Base-by-base conservation (phyloP, 1,140 invertebrate genomes). In the Diabrotica virgifera region DNA sequence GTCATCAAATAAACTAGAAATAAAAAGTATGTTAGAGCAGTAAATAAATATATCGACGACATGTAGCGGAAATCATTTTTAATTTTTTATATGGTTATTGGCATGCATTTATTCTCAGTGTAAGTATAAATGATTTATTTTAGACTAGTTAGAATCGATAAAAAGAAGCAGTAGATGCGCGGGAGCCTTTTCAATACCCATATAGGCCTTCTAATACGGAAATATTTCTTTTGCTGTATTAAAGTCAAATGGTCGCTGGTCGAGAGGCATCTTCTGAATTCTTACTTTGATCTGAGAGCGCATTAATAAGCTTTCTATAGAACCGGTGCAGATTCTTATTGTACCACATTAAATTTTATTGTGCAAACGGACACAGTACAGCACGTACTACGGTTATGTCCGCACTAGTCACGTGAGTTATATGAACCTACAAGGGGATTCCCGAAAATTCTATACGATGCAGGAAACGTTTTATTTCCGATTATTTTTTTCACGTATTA, bases 341-440 rank as follows among this genome's bases (percentile, higher is more conserved):
- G 60, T 62, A 46, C 59, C 59, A 61, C 60, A 62, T 62, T 40
- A 62, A 62, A 62, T 62, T 54, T 54, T 62, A 62, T 53, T 62
- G 60, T 59, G 58, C 58, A 14, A 13, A 51, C 58, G 38, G 38
- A 59, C 58, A 59, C 58, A 59, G 58, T 59, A 59, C 38, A 37
- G 58, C 37, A 59, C 58, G 58, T 50, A 59, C 58, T 37, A 40
- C 13, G 58, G 58, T 13, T 8, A 59, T 59, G 12, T 46, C 58
- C 12, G 37, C 38, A 13, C 12, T 50, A n/a, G 40, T 24, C 24
- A 24, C 36, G 38, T 59, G 46, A 46, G 24, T 59, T 54, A 13
- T 35, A 54, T 46, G 8, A 46, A 46, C 40, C 40, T 46, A 46
- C 40, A 8, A n/a, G 40, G 5, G n/a, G 40, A n/a, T n/a, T 3